A percentile compares a stretch with the other conserved stretches of the same genome.
Evolutionary conservation across 2,888 invertebrate genomes (phyloP).

Genomic region (Pedicia rivosa): DNA sequence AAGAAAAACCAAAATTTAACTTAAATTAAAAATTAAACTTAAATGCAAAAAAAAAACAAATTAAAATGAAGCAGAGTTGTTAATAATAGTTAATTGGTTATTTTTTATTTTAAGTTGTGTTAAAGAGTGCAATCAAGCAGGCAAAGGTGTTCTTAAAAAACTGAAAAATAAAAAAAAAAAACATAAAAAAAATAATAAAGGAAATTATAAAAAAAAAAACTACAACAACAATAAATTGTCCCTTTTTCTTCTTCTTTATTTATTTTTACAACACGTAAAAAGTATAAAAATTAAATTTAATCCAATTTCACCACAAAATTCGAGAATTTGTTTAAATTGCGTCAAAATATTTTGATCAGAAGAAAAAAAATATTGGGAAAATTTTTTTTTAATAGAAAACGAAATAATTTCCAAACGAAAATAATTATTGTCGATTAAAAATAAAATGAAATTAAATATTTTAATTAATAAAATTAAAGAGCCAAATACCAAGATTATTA

Average conservation of each 20-base stretch:
- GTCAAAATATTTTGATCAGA: too few species aligned
- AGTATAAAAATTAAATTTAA: too few species aligned
- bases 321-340: too few species aligned
- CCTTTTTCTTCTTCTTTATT: too few species aligned
- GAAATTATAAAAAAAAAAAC: constrained; percentile 1
- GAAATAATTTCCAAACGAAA: constrained; percentile 13
- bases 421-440: not conserved
- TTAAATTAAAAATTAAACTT: not conserved
- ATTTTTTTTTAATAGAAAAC: too few species aligned
- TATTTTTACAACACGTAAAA: too few species aligned
- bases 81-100: not conserved
- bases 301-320: too few species aligned
- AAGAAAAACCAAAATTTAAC: not conserved
- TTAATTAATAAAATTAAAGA: not conserved
- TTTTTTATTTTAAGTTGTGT: not conserved
- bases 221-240: not conserved
- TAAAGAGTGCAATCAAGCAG: constrained; percentile 4
- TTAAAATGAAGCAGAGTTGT: not conserved
- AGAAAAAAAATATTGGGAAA: too few species aligned
- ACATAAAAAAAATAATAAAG: constrained; percentile 4
- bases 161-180: constrained; percentile 12
- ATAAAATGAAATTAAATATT: constrained; percentile 1
- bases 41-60: not conserved
- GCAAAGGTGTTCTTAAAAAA: constrained; percentile 13
- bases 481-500: too few species aligned